A percentile compares a stretch with the other conserved stretches of the same genome.
Conservation (phyloP, 2,888 invertebrate genomes). For the Thelaira solivaga region DNA sequence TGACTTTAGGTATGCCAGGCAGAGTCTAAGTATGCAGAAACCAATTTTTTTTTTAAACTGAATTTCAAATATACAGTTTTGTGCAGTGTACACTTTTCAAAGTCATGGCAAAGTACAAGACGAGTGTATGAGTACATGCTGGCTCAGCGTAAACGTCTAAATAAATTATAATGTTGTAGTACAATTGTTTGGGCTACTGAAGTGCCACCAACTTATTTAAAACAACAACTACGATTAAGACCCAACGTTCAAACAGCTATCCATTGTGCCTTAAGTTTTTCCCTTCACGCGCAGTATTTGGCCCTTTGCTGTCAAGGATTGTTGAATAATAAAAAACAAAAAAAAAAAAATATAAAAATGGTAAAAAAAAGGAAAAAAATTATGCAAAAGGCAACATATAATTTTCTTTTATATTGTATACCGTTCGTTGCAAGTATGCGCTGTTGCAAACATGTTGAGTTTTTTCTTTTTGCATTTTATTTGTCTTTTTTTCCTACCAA, state of each 20-base stretch:
- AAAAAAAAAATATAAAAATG: constrained; percentile 34
- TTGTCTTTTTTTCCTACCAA: constrained; percentile 3
- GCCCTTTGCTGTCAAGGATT: constrained; percentile 13
- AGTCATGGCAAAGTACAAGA: constrained; percentile 38
- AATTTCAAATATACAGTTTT: no score
- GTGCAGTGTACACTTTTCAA: constrained; percentile 9
- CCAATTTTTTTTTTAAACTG: no score
- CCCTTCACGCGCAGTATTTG: constrained; percentile 2
- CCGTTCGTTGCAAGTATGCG: constrained; percentile 25
- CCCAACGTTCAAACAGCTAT: constrained; percentile 1
- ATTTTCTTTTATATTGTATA: constrained; percentile 48
- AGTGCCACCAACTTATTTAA: constrained; percentile 40
- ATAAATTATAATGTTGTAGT: constrained; percentile 68
- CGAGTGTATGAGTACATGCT: constrained; percentile 35
- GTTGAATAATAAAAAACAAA: background rate
- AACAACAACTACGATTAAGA: constrained; percentile 16
- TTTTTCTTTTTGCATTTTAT: background rate
- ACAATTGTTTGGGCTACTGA: constrained; percentile 56
- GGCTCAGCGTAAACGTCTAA: constrained; percentile 62
- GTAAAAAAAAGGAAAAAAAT: constrained; percentile 32
- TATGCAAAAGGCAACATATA: constrained; percentile 61
- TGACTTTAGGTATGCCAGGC: no score
- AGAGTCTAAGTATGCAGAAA: no score
- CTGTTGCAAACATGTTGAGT: constrained; percentile 30
- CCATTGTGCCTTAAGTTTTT: background rate